Conservation (phyloP, 2,113 vertebrate species). For the Campylomormyrus numenius region DNA sequence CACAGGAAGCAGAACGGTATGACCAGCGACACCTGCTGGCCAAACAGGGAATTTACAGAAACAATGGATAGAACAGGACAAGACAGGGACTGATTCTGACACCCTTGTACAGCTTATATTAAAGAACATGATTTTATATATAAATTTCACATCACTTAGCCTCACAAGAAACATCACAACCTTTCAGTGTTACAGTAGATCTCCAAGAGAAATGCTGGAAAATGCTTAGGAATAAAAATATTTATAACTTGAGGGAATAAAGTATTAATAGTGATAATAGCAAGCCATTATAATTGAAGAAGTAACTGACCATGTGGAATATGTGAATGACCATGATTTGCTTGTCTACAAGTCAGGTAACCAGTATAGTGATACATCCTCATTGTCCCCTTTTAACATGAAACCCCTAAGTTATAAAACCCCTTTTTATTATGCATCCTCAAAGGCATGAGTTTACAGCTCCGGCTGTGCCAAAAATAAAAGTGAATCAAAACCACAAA, state of each 20-base stretch:
- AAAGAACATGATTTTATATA: background rate
- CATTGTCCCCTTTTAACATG: background rate
- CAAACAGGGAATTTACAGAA: background rate
- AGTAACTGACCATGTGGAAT: background rate
- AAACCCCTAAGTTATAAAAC: background rate
- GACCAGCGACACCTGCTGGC: background rate
- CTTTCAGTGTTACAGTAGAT: background rate
- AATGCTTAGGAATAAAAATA: background rate
- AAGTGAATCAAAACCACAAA: background rate
- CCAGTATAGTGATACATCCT: background rate
- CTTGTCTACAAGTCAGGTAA: background rate
- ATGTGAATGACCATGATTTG: background rate
- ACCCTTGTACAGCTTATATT: background rate
- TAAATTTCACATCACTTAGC: background rate
- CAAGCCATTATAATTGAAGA: background rate
- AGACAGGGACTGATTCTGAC: background rate
- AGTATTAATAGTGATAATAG: background rate
- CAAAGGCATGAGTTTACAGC: background rate
- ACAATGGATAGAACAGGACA: background rate
- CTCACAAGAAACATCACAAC: background rate
- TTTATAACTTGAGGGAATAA: background rate
- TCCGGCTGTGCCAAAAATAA: conserved; percentile 2
- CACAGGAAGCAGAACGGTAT: background rate
- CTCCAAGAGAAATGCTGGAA: background rate
- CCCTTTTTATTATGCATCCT: background rate